Evolutionary conservation across 2,888 invertebrate species (phyloP), one percentile per base, ranked within the genome.

Genomic region (Protodeltote pygarga): DNA sequence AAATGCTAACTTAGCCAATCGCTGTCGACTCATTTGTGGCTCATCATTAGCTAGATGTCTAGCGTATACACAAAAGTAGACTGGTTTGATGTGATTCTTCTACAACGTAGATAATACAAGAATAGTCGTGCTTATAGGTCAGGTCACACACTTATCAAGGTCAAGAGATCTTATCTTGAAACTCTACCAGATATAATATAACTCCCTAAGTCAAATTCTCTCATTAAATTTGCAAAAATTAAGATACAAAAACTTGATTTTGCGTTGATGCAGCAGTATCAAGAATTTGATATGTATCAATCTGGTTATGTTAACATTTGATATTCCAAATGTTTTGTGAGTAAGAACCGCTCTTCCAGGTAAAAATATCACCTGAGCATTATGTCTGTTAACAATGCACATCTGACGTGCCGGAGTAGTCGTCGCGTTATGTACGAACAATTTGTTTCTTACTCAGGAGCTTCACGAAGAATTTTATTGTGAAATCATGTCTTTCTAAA

Each of bases 1-100:
- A 73, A 79, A 79, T 67, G 82, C 83, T 89, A 91, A 91, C 88
- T 88, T 77, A 72, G 85, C 85, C 87, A 89, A 90, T 91, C 82
- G 53, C 65, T 66, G 59, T 73, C 47, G 47, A 62, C 63, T 74
- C 75, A 75, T 75, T 78, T 77, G 79, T 59, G 78, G 78, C 71
- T 58, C 71, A 67, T 76, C 77, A 83, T 78, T 81, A 74, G 73
- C 77, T 59, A 31, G 54, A 38, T 34, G 37, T 46, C 53, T 35
- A n/a, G 52, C 39, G 35, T 35, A 34, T 29, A 13, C 27, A 27
- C 11, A 13, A 27, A 27, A 4, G 14, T 11, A 14, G 4, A n/a
- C 8, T 8, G 8, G 13, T 8, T 14, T 27, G 8, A 24, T 9
- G 6, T n/a, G 8, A 13, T 2, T 14, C 14, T 3, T 11, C 27